phyloP scores from a whole-genome alignment of 2,113 vertebrate genomes.

The Prionailurus bengalensis region DNA sequence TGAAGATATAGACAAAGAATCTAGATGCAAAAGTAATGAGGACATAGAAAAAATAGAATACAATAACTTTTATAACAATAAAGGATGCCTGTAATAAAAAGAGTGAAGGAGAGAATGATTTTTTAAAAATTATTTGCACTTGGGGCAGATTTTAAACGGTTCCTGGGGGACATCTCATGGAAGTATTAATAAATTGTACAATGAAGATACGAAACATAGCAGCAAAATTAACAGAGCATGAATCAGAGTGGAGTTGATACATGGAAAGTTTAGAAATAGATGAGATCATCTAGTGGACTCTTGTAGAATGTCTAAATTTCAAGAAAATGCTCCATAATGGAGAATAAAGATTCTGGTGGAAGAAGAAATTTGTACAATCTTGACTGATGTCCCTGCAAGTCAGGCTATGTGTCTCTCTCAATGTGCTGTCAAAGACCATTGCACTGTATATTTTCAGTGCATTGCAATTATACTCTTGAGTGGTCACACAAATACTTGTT shows the following conservation, averaged over 20 bases:
- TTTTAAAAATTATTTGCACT: neutral
- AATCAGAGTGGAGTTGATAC: neutral
- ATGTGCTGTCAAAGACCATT: neutral
- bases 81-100: neutral
- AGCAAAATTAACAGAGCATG: neutral
- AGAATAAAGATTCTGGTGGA: neutral
- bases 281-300: neutral
- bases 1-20: neutral
- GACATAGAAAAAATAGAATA: neutral
- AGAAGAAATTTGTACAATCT: neutral
- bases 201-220: neutral
- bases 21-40: neutral
- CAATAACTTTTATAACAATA: neutral
- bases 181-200: neutral
- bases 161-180: neutral
- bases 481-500: neutral
- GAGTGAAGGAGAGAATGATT: neutral
- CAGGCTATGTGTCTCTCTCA: neutral
- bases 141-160: neutral
- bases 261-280: neutral
- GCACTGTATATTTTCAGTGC: neutral
- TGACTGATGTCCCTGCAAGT: neutral
- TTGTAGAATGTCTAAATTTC: neutral
- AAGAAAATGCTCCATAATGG: neutral
- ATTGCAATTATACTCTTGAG: neutral